A percentile compares a stretch with the other conserved stretches of the same genome.
phyloP scores from a whole-genome alignment of 2,888 invertebrate genomes.

The Nymphalis urticae region DNA sequence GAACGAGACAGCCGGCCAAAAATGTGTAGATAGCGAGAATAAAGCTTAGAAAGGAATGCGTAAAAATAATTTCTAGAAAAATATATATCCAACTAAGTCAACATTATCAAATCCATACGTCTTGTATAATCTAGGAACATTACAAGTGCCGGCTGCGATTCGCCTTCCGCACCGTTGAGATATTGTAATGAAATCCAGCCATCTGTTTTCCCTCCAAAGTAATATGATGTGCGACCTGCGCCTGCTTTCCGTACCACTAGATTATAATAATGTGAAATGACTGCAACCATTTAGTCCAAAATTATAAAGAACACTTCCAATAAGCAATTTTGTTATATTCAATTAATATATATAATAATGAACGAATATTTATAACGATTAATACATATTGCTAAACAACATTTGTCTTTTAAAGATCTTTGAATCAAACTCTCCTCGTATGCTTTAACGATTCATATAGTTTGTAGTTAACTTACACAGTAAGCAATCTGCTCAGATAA shows the following conservation, averaged over 20 bases:
- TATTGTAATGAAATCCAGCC: conserved; percentile 78
- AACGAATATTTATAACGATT: neutral
- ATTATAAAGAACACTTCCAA: conserved; percentile 18
- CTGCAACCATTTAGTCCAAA: conserved; percentile 22
- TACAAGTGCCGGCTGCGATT: conserved; percentile 66
- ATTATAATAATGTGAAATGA: conserved; percentile 41
- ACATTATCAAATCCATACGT: conserved; percentile 60
- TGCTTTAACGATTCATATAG: conserved; percentile 25
- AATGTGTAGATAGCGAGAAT: neutral
- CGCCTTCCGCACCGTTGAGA: conserved; percentile 68
- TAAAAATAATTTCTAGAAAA: neutral
- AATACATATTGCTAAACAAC: conserved; percentile 2
- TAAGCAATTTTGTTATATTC: neutral
- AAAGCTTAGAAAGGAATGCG: neutral
- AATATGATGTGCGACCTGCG: conserved; percentile 64
- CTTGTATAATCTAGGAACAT: conserved; percentile 68
- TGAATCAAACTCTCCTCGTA: conserved; percentile 19
- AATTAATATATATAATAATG: neutral
- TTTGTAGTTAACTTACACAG: conserved; percentile 35
- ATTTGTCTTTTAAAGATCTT: neutral
- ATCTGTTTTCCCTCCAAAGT: conserved; percentile 73
- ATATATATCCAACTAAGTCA: conserved; percentile 38
- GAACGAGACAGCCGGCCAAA: neutral
- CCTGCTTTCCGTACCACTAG: conserved; percentile 59
- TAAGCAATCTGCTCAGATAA: conserved; percentile 40